Conservation (phyloP, 2,797 vertebrate genomes). For the Acridotheres tristis region DNA sequence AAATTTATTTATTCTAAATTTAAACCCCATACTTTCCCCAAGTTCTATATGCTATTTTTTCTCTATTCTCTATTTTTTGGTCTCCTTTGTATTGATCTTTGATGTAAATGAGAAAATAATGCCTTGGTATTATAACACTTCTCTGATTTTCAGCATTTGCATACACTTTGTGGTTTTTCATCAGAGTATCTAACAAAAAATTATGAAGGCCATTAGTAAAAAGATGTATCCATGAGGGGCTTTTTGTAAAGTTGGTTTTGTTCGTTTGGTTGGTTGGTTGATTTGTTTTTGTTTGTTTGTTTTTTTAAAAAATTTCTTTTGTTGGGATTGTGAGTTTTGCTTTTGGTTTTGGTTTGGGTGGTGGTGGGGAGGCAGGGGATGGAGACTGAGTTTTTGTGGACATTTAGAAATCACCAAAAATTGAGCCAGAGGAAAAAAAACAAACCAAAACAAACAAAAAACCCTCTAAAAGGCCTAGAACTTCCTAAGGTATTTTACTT, state of each 20-base stretch:
- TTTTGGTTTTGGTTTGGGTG: not conserved
- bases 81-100: not conserved
- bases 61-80: not conserved
- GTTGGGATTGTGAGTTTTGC: not conserved
- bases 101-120: not conserved
- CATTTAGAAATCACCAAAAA: not conserved
- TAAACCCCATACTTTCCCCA: not conserved
- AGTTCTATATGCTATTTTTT: not conserved
- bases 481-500: not conserved
- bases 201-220: not conserved
- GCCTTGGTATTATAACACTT: not conserved
- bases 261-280: not conserved
- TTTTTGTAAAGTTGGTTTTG: rapidly evolving
- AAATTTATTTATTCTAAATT: not conserved
- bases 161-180: not conserved
- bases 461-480: not conserved
- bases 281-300: not conserved
- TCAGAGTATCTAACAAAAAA: not conserved
- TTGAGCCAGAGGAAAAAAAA: not conserved
- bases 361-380: rapidly evolving
- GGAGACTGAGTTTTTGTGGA: not conserved
- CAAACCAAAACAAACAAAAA: not conserved
- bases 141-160: not conserved
- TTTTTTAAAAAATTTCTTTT: not conserved
- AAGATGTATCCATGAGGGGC: rapidly evolving